These are phyloP conservation scores for Lampris megalopsis DNA, from an alignment of 2,113 vertebrate species.

Conservation along the genomic window DNA sequence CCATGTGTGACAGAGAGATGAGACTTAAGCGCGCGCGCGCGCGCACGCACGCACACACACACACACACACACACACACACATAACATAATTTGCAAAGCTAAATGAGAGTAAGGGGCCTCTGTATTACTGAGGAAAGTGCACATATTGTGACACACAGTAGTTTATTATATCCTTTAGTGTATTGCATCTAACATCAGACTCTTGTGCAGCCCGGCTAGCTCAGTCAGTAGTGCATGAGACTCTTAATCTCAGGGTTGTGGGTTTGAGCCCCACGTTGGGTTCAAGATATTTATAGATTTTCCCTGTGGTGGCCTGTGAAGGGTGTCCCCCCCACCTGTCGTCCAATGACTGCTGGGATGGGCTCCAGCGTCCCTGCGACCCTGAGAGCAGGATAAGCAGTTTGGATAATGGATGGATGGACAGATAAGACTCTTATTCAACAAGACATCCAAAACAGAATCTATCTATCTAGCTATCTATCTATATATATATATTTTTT, in stretches of 20 bases:
- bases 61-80: neutral
- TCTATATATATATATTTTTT: too few relatives aligned
- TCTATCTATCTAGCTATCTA: too few relatives aligned
- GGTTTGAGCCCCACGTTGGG: too few relatives aligned
- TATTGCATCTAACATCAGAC: neutral
- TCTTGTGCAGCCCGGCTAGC: neutral
- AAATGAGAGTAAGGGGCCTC: neutral
- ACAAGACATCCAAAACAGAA: neutral
- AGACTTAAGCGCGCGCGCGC: neutral
- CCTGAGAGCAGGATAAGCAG: too few relatives aligned
- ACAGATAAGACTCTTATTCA: neutral
- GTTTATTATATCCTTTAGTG: neutral
- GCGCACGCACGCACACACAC: neutral
- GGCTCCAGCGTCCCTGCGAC: too few relatives aligned
- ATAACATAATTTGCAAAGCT: neutral
- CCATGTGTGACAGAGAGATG: neutral
- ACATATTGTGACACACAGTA: neutral
- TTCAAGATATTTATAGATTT: too few relatives aligned
- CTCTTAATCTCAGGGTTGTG: too few relatives aligned
- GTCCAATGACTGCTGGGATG: too few relatives aligned
- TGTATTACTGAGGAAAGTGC: neutral
- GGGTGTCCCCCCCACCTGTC: too few relatives aligned
- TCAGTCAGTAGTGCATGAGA: too few relatives aligned
- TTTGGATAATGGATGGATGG: too few relatives aligned
- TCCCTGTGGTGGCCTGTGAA: too few relatives aligned